Conservation (phyloP, 2,888 invertebrate species). For the Pristionchus exspectatus region DNA sequence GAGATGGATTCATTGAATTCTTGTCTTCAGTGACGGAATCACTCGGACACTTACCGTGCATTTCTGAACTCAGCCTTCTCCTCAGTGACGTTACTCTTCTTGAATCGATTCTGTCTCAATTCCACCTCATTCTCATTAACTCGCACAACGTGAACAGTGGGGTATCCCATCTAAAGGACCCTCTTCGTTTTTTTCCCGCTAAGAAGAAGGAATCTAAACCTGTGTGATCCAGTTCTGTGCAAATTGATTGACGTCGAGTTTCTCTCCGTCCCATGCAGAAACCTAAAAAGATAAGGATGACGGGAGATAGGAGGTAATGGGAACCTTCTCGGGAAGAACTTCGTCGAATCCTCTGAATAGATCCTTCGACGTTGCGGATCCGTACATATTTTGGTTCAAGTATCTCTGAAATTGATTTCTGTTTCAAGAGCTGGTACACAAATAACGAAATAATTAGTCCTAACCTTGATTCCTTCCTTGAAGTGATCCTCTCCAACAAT, state of each 20-base stretch:
- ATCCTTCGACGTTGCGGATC: constrained; percentile 88
- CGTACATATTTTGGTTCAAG: constrained; percentile 85
- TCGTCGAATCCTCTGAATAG: constrained; percentile 87
- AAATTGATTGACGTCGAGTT: constrained; percentile 80
- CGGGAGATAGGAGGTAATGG: background rate
- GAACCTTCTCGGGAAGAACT: constrained; percentile 79
- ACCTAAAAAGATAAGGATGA: background rate
- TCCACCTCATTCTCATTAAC: constrained; percentile 61
- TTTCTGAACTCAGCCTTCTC: constrained; percentile 48
- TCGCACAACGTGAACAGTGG: constrained; percentile 62
- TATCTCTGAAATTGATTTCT: constrained; percentile 82
- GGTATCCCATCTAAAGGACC: constrained; percentile 58
- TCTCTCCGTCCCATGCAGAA: constrained; percentile 58
- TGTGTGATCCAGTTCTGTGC: constrained; percentile 89
- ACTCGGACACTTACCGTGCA: constrained; percentile 1
- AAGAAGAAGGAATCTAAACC: constrained; percentile 80
- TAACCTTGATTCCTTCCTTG: constrained; percentile 66
- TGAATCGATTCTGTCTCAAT: constrained; percentile 66
- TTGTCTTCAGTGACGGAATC: background rate
- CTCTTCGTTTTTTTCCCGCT: background rate
- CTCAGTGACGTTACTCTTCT: constrained; percentile 59
- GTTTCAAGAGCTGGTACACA: background rate
- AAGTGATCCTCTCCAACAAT: constrained; percentile 71
- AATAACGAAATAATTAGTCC: background rate
- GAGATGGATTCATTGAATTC: constrained; percentile 27